A percentile compares a stretch with the other conserved stretches of the same genome.
Conservation (phyloP, 2,113 vertebrate species). For the Colossoma macropomum region DNA sequence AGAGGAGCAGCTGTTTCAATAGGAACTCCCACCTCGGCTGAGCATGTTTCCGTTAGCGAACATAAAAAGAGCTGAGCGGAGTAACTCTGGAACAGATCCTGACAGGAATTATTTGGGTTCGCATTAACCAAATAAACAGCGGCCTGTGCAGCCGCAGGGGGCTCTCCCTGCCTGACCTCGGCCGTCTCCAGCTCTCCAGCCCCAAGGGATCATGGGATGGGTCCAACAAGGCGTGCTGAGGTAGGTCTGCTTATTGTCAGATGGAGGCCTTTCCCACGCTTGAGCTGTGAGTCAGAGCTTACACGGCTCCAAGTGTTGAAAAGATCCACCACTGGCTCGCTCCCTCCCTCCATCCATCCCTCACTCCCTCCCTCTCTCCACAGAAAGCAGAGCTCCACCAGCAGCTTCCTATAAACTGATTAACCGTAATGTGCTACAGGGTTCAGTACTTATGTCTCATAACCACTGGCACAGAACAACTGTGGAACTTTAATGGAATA, state of each 20-base stretch:
- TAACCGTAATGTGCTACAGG: conserved; percentile 28
- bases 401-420: conserved; percentile 23
- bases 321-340: conserved; percentile 40
- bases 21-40: conserved; percentile 40
- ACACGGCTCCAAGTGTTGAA: conserved; percentile 53
- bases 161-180: conserved; percentile 60
- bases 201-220: conserved; percentile 48
- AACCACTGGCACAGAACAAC: not conserved
- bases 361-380: conserved; percentile 58
- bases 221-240: conserved; percentile 63
- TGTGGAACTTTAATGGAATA: not conserved
- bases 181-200: conserved; percentile 23
- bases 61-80: conserved; percentile 72
- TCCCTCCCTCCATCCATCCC: conserved; percentile 57
- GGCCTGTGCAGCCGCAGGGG: conserved; percentile 66
- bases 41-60: conserved; percentile 66
- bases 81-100: conserved; percentile 71
- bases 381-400: conserved; percentile 20
- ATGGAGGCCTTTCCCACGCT: conserved; percentile 77
- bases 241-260: conserved; percentile 76
- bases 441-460: conserved; percentile 17
- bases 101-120: conserved; percentile 77
- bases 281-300: conserved; percentile 58
- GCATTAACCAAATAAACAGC: conserved; percentile 79
- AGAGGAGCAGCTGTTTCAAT: conserved; percentile 48